A percentile compares a stretch with the other conserved stretches of the same genome.
Conservation (phyloP, 2,797 vertebrate species). For the Pteropus rufus region DNA sequence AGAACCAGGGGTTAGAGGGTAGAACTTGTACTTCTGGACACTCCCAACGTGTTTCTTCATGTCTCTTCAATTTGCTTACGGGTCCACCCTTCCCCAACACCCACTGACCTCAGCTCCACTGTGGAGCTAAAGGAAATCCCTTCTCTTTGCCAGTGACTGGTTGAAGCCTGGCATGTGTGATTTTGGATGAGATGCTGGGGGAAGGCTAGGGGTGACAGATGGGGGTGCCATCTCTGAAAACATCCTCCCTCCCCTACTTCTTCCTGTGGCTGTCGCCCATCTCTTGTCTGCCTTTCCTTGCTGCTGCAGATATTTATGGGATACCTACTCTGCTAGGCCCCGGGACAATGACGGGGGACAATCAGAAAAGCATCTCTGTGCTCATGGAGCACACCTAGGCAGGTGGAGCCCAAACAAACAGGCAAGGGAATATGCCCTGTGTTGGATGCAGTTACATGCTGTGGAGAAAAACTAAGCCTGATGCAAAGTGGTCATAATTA, state of each 20-base stretch:
- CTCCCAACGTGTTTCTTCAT: not conserved
- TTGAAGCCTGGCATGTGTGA: not conserved
- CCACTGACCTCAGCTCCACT: not conserved
- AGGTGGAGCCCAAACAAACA: not conserved
- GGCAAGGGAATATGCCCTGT: not conserved
- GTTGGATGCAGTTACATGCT: not conserved
- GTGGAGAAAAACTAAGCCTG: not conserved
- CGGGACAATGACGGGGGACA: not conserved
- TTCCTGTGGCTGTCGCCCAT: not conserved
- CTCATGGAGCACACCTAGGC: not conserved
- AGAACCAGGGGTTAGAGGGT: not conserved
- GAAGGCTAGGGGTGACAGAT: not conserved
- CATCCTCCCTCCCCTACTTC: not conserved
- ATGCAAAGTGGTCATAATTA: not conserved
- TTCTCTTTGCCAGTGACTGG: not conserved
- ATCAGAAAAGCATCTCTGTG: not conserved
- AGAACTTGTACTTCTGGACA: not conserved
- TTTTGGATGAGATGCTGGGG: not conserved
- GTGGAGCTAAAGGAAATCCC: not conserved
- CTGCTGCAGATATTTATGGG: not conserved
- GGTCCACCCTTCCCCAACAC: too few relatives aligned
- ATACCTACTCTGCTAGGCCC: not conserved
- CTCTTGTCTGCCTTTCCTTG: not conserved
- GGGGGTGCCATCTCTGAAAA: not conserved
- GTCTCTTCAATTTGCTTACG: not conserved